Conservation (phyloP, 2,797 vertebrate species). For the Ficedula albicollis region DNA sequence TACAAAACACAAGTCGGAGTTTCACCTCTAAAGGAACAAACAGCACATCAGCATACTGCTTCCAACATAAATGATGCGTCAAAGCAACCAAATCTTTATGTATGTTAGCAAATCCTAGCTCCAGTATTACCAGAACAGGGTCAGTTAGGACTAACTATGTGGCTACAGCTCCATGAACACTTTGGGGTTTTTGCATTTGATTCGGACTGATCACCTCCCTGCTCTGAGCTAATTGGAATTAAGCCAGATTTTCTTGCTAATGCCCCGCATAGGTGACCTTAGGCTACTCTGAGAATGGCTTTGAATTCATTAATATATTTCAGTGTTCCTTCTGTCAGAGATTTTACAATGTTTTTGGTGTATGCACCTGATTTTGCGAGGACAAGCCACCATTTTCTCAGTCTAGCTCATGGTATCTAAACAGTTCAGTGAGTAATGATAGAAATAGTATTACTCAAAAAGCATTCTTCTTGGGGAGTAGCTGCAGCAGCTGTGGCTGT, state of each 20-base stretch:
- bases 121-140: neutral
- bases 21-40: neutral
- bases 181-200: neutral
- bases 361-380: neutral
- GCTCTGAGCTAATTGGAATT: neutral
- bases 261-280: neutral
- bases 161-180: neutral
- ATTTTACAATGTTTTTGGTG: neutral
- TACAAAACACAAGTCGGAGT: neutral
- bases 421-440: neutral
- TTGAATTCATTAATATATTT: neutral
- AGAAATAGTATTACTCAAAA: neutral
- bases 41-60: neutral
- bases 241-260: neutral
- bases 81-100: neutral
- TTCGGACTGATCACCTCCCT: neutral
- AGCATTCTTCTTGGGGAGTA: neutral
- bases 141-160: rapidly evolving
- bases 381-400: neutral
- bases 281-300: neutral
- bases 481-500: neutral
- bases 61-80: neutral
- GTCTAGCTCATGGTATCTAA: neutral
- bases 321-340: neutral
- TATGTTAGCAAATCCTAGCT: neutral